A percentile compares a stretch with the other conserved stretches of the same genome.
These are phyloP conservation scores for Pristionchus maxplancki DNA, from an alignment of 2,888 invertebrate genomes.

Conservation along the genomic window DNA sequence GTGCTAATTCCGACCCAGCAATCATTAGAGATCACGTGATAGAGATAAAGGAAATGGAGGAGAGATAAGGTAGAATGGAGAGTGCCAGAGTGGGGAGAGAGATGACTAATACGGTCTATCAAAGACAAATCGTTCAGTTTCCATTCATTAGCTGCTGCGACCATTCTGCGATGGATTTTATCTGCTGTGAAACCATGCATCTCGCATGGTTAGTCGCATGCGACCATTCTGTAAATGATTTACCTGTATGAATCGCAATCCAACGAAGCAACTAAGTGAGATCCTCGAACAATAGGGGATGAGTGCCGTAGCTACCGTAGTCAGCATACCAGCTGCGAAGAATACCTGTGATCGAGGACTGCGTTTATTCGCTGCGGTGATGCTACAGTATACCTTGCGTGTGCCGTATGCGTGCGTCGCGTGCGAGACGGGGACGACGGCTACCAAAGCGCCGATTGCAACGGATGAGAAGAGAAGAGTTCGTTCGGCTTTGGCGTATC, in stretches of 20 bases:
- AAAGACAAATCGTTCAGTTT: not conserved
- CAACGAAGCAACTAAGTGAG: slow-evolving; percentile 57
- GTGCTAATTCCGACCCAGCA: not conserved
- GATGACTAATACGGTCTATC: not conserved
- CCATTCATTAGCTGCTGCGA: not conserved
- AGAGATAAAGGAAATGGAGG: not conserved
- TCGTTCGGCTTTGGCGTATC: slow-evolving; percentile 68
- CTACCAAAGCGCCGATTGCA: slow-evolving; percentile 73
- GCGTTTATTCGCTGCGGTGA: not conserved
- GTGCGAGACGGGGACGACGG: slow-evolving; percentile 70
- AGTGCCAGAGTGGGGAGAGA: not conserved
- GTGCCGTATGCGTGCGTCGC: slow-evolving; percentile 69
- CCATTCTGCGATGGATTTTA: not conserved
- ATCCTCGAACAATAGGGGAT: slow-evolving; percentile 59
- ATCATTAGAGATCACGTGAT: slow-evolving; percentile 23
- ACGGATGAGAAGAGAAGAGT: slow-evolving; percentile 73
- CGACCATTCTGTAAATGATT: not conserved
- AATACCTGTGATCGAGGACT: slow-evolving; percentile 54
- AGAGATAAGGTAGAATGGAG: not conserved
- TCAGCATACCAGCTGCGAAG: slow-evolving; percentile 61
- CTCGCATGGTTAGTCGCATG: no score
- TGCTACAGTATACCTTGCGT: slow-evolving; percentile 56
- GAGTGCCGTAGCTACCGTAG: slow-evolving; percentile 59
- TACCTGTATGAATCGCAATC: slow-evolving; percentile 62
- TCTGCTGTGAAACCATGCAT: no score